Conservation (phyloP, 2,888 invertebrate species). For the Helicoverpa assulta region DNA sequence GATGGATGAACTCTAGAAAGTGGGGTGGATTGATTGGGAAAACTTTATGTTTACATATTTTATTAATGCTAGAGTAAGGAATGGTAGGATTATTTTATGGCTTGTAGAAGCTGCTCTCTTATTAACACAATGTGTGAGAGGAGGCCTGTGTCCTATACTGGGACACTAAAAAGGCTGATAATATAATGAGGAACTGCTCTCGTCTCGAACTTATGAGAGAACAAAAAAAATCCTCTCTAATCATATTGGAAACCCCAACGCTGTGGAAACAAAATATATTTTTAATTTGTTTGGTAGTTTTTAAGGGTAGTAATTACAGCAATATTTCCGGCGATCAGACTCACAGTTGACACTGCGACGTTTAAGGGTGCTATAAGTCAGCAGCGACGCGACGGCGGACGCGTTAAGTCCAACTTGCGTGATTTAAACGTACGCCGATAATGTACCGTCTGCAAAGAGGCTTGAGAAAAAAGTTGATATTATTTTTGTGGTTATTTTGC, state of each 20-base stretch:
- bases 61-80: not conserved
- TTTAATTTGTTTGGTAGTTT: too few species aligned
- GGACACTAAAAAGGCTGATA: too few species aligned
- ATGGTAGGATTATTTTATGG: too few species aligned
- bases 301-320: not conserved
- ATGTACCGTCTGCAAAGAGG: constrained; percentile 41
- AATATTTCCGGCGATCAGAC: constrained; percentile 16
- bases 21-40: constrained; percentile 3
- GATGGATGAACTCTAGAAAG: constrained; percentile 7
- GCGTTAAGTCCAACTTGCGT: constrained; percentile 62
- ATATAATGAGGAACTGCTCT: too few species aligned
- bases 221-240: too few species aligned
- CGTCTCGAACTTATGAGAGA: too few species aligned
- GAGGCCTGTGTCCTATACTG: too few species aligned
- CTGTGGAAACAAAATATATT: too few species aligned
- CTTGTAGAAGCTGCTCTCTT: too few species aligned
- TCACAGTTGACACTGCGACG: constrained; percentile 19
- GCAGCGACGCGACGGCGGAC: constrained; percentile 59
- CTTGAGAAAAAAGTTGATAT: not conserved
- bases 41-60: not conserved
- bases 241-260: too few species aligned
- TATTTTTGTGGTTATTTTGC: not conserved
- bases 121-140: too few species aligned
- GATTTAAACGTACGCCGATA: constrained; percentile 59
- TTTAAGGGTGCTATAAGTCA: constrained; percentile 59